Conservation (phyloP, 2,797 vertebrate species). For the Peromyscus attwateri region DNA sequence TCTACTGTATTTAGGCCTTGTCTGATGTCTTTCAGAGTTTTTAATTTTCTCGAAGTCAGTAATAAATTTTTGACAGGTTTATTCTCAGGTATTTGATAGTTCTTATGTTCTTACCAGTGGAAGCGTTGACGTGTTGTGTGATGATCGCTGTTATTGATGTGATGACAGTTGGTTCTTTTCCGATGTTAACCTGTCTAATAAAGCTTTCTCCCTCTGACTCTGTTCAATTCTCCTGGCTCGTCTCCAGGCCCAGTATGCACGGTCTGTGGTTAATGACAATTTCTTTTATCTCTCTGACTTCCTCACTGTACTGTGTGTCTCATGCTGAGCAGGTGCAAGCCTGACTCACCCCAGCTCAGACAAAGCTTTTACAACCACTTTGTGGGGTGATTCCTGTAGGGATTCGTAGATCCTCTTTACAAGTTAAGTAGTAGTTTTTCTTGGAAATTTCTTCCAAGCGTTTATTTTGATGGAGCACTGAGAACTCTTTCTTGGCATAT, state of each 20-base stretch:
- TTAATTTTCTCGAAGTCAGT: slow-evolving; percentile 1
- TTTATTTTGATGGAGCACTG: not conserved
- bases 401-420: not conserved
- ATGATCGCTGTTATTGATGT: not conserved
- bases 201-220: not conserved
- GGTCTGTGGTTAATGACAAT: not conserved
- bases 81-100: slow-evolving; percentile 10
- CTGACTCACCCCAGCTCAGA: not conserved
- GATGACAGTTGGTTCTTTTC: not conserved
- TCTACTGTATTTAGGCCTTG: not conserved
- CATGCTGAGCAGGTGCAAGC: not conserved
- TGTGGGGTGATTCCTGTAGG: not conserved
- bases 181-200: slow-evolving; percentile 20
- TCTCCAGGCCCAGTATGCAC: not conserved
- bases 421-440: slow-evolving; percentile 6
- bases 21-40: slow-evolving; percentile 15
- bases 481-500: slow-evolving; percentile 8
- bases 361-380: not conserved
- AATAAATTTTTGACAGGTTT: slow-evolving; percentile 52
- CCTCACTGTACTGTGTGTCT: not conserved
- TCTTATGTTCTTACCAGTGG: slow-evolving; percentile 48
- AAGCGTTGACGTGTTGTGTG: slow-evolving; percentile 16
- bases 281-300: slow-evolving; percentile 3
- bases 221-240: not conserved
- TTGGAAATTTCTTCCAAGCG: not conserved